Evolutionary conservation across 2,888 invertebrate species (phyloP).

Genomic region (Macrophya alboannulata): DNA sequence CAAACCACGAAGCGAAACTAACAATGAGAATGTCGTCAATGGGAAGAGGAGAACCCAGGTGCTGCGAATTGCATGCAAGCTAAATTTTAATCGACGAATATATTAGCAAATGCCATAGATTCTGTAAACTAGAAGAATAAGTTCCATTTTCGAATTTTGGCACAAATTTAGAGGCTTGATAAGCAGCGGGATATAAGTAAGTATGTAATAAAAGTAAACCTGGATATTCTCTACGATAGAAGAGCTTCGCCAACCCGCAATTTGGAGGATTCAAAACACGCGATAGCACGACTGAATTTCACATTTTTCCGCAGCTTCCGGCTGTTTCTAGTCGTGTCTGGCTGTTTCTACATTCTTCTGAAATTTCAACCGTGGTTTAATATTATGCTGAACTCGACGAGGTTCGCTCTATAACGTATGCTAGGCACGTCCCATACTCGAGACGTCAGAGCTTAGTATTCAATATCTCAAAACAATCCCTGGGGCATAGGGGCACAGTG

Average conservation of each 20-base stretch:
- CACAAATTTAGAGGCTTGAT: neutral
- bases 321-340: slow-evolving; percentile 33
- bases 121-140: neutral
- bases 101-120: neutral
- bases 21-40: neutral
- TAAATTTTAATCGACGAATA: neutral
- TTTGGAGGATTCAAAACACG: slow-evolving; percentile 39
- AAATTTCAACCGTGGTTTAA: slow-evolving; percentile 53
- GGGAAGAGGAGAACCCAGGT: no score
- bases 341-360: slow-evolving; percentile 47
- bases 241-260: neutral
- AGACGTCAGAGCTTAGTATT: slow-evolving; percentile 56
- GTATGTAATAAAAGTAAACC: neutral
- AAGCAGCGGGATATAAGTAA: neutral
- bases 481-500: slow-evolving; percentile 46
- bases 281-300: slow-evolving; percentile 41
- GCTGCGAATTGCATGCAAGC: no score
- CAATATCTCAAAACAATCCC: slow-evolving; percentile 58
- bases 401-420: slow-evolving; percentile 39
- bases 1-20: neutral
- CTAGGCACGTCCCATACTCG: slow-evolving; percentile 44
- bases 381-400: slow-evolving; percentile 52
- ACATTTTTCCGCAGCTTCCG: slow-evolving; percentile 39
- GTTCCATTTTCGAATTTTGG: neutral
- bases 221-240: slow-evolving; percentile 15